Conservation (phyloP, 1,140 invertebrate species). For the Notospermus geniculatus region DNA sequence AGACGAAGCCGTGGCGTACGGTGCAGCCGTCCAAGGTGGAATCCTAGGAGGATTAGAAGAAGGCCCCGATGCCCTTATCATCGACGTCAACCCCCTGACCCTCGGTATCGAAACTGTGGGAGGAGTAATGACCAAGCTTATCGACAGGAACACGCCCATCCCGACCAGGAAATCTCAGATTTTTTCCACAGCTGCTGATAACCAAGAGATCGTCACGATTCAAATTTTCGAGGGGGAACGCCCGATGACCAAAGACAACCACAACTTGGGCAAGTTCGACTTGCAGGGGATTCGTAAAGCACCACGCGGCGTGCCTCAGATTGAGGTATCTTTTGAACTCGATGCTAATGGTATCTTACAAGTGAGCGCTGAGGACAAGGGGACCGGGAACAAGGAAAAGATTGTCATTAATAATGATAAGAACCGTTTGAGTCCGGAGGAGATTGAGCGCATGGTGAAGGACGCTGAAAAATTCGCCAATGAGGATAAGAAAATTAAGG, state of each 20-base stretch:
- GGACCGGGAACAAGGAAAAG: constrained; percentile 96
- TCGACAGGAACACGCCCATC: constrained; percentile 96
- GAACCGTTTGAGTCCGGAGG: constrained; percentile 94
- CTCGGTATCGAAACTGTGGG: constrained; percentile 99
- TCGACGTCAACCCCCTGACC: constrained; percentile 97
- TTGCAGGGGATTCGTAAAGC: constrained; percentile 97
- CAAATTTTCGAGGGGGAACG: constrained; percentile 97
- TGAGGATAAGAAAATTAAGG: constrained; percentile 92
- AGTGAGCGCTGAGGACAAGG: constrained; percentile 93
- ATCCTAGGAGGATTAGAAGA: constrained; percentile 68
- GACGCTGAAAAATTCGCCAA: constrained; percentile 98
- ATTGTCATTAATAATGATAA: constrained; percentile 99
- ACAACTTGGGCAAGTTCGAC: constrained; percentile 96
- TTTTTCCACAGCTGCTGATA: constrained; percentile 99
- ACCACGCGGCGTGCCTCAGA: constrained; percentile 96
- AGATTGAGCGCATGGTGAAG: constrained; percentile 98
- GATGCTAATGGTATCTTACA: constrained; percentile 97
- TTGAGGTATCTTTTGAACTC: constrained; percentile 98
- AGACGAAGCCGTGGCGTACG: constrained; percentile 78
- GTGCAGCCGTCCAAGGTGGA: constrained; percentile 97
- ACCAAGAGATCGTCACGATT: constrained; percentile 98
- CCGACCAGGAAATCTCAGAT: constrained; percentile 99
- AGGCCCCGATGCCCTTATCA: constrained; percentile 91
- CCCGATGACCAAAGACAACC: constrained; percentile 99
- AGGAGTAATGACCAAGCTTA: constrained; percentile 99